phyloP scores from a whole-genome alignment of 2,888 invertebrate genomes.

The Drosophila flavopinicola region DNA sequence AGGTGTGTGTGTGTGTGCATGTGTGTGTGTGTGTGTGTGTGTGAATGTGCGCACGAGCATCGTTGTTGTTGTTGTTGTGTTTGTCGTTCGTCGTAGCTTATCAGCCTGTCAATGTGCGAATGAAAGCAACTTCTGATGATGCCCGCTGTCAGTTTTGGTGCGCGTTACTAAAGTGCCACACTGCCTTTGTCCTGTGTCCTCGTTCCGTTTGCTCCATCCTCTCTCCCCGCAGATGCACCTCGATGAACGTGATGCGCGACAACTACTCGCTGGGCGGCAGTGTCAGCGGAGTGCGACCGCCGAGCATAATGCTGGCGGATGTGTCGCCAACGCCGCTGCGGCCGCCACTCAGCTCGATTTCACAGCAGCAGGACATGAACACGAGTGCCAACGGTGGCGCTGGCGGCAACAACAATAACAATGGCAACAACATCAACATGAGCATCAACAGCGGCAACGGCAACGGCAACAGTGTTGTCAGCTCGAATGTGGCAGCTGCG shows the following conservation, averaged over 20 bases:
- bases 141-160: slow-evolving; percentile 4
- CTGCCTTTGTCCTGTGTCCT: slow-evolving; percentile 44
- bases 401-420: slow-evolving; percentile 19
- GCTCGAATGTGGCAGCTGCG: background rate
- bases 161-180: slow-evolving; percentile 39
- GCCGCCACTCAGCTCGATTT: slow-evolving; percentile 85
- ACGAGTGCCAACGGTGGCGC: slow-evolving; percentile 44
- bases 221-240: slow-evolving; percentile 88
- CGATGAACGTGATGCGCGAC: slow-evolving; percentile 92
- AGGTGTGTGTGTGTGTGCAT: slow-evolving; percentile 3
- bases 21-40: slow-evolving; percentile 5
- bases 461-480: slow-evolving; percentile 6
- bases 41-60: slow-evolving; percentile 25
- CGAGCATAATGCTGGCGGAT: slow-evolving; percentile 83
- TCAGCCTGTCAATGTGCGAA: slow-evolving; percentile 45
- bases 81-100: slow-evolving; percentile 36
- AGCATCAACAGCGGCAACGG: slow-evolving; percentile 18
- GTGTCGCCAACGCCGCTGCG: slow-evolving; percentile 84
- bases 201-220: background rate
- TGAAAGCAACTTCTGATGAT: slow-evolving; percentile 27
- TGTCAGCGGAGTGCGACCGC: slow-evolving; percentile 86
- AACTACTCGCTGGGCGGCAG: slow-evolving; percentile 86
- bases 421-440: slow-evolving; percentile 43
- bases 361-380: slow-evolving; percentile 83
- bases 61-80: slow-evolving; percentile 1